These are phyloP conservation scores for Amblyjoppa proteus DNA, from an alignment of 2,888 invertebrate genomes.

Conservation along the genomic window DNA sequence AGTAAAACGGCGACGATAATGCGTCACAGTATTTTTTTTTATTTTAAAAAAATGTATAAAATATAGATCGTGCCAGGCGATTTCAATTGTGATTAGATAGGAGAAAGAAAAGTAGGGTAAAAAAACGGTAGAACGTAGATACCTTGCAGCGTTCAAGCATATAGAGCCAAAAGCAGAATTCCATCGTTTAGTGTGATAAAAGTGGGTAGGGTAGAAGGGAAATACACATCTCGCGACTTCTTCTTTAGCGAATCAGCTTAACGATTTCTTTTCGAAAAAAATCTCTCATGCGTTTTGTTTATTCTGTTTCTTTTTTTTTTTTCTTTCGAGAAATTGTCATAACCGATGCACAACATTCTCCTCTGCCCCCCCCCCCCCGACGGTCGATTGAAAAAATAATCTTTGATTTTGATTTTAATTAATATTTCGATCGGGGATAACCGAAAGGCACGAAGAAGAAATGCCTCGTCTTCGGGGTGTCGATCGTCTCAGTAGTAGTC, in stretches of 20 bases:
- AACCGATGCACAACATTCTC: conserved; percentile 12
- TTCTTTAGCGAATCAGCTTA: neutral
- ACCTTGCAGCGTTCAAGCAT: conserved; percentile 55
- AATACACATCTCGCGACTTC: neutral
- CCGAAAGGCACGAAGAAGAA: conserved; percentile 28
- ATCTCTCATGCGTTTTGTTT: neutral
- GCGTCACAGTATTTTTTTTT: conserved; percentile 31
- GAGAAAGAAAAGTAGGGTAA: conserved; percentile 28
- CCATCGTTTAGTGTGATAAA: conserved; percentile 36
- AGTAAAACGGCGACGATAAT: conserved; percentile 4
- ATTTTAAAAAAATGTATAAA: neutral
- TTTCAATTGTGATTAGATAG: conserved; percentile 40
- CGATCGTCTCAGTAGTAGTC: neutral
- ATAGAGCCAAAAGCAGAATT: conserved; percentile 52
- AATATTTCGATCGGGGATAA: neutral
- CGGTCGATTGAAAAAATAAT: neutral
- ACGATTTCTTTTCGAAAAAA: neutral
- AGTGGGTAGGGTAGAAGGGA: neutral
- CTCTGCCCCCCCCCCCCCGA: neutral
- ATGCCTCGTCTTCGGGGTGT: conserved; percentile 7
- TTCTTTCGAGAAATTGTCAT: neutral
- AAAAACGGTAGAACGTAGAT: conserved; percentile 32
- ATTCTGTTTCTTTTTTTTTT: neutral
- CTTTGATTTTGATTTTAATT: neutral
- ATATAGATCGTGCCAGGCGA: conserved; percentile 56